Percentiles rank a stretch among this genome's conserved stretches.
These are phyloP conservation scores for Taphrorychus bicolor DNA, from an alignment of 2,888 invertebrate species.

Conservation along the genomic window DNA sequence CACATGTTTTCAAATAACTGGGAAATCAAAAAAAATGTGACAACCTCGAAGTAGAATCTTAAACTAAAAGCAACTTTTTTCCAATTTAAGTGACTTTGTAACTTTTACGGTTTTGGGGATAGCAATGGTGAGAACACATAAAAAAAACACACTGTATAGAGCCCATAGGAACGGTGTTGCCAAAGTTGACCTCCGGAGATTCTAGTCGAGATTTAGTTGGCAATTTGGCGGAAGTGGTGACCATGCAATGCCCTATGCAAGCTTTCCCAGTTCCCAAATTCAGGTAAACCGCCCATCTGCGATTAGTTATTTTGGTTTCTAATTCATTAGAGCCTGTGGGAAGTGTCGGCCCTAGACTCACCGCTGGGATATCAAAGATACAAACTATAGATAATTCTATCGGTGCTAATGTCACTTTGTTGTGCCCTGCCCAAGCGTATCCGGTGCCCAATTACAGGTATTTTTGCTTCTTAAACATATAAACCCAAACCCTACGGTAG, in stretches of 20 bases:
- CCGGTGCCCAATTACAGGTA: slow-evolving; percentile 77
- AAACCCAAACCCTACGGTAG: slow-evolving; percentile 53
- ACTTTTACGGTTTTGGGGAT: no score
- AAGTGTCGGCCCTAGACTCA: slow-evolving; percentile 64
- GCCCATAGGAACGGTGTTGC: slow-evolving; percentile 79
- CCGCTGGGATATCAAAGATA: slow-evolving; percentile 61
- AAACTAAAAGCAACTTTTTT: no score
- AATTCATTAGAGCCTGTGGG: slow-evolving; percentile 63
- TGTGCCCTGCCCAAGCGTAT: slow-evolving; percentile 70
- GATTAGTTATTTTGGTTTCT: background rate
- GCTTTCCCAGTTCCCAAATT: slow-evolving; percentile 42
- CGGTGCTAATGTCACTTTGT: slow-evolving; percentile 60
- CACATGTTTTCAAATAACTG: no score
- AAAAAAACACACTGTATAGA: no score
- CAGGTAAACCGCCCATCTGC: slow-evolving; percentile 27
- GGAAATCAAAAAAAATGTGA: no score
- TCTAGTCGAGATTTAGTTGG: slow-evolving; percentile 50
- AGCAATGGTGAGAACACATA: no score
- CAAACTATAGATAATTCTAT: slow-evolving; percentile 47
- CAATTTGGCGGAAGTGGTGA: slow-evolving; percentile 57
- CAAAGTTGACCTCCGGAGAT: slow-evolving; percentile 63
- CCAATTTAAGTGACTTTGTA: no score
- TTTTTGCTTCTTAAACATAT: background rate
- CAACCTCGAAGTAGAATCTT: no score
- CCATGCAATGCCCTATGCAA: slow-evolving; percentile 64